These are phyloP conservation scores for Stigmatopora argus DNA, from an alignment of 2,113 vertebrate species.

Conservation along the genomic window DNA sequence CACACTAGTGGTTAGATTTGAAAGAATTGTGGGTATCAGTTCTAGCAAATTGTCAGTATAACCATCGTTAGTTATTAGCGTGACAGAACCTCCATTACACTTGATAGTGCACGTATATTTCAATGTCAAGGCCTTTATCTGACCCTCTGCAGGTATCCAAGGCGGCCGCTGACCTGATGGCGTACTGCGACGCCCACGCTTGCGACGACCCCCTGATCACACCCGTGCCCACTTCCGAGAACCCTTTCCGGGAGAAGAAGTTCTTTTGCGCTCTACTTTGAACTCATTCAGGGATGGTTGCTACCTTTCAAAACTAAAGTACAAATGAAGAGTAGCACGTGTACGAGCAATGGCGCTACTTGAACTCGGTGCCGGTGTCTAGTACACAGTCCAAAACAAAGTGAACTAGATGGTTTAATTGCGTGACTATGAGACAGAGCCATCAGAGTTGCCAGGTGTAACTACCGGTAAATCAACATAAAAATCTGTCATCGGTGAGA, in stretches of 20 bases:
- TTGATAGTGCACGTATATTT: not conserved
- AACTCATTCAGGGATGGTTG: conserved; percentile 58
- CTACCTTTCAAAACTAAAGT: conserved; percentile 24
- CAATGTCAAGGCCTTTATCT: not conserved
- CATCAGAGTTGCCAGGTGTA: not conserved
- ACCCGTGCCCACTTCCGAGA: conserved; percentile 90
- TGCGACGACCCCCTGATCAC: conserved; percentile 88
- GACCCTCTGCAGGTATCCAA: conserved; percentile 82
- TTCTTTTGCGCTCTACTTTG: conserved; percentile 90
- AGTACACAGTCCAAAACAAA: conserved; percentile 37
- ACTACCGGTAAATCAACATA: not conserved
- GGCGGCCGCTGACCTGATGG: conserved; percentile 87
- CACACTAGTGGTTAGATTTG: no score
- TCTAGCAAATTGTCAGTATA: no score
- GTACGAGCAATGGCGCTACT: conserved; percentile 51
- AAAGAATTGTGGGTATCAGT: no score
- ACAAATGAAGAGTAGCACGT: conserved; percentile 57
- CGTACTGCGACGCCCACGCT: conserved; percentile 85
- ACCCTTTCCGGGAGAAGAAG: conserved; percentile 92
- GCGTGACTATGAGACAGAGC: conserved; percentile 16
- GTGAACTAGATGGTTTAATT: conserved; percentile 36
- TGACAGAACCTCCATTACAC: not conserved
- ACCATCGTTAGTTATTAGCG: not conserved
- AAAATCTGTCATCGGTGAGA: not conserved
- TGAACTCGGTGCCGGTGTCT: conserved; percentile 55